Evolutionary conservation across 2,888 invertebrate species (phyloP), one percentile per base, ranked within the genome.

Genomic region (Luffia ferchaultella): DNA sequence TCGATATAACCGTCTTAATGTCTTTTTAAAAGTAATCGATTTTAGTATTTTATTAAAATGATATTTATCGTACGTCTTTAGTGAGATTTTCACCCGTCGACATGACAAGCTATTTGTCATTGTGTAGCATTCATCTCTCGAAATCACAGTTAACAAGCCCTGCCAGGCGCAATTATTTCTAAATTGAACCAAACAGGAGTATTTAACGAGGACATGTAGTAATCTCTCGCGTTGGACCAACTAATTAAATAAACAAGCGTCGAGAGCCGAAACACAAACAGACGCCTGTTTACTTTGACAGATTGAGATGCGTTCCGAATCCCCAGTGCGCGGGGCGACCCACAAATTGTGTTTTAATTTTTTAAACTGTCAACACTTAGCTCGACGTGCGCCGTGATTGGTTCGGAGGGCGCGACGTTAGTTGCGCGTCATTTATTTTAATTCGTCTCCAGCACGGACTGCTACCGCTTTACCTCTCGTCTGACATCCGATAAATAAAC

Each of bases 231-330:
- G 45, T 51, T 54, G 54, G 45, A 57, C 57, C 55, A 59, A 59
- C 57, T 59, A 59, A 59, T 59, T 57, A 57, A 53, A 46, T 52
- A 57, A 48, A 42, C 52, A 48, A 55, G 52, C 56, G 55, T 42
- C 50, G 46, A 45, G 50, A 50, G 46, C 42, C 41, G 42, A 46
- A 50, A 50, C 46, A 50, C 42, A 45, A 50, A 50, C 46, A 42
- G 46, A 16, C 50, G 45, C 41, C 18, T 41, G 50, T 45, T 50
- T 43, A 43, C 49, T 42, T 49, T 49, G 49, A 49, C 49, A 49
- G 49, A 49, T 49, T 43, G 49, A 49, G 49, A 43, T 20, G 49
- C 49, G 49, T 18, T 42, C 42, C 12, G 18, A 40, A 18, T 18
- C 42, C 48, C 49, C 20, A 16, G 43, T 20, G 43, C 12, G 15